phyloP scores from a whole-genome alignment of 2,797 vertebrate species.

The Chloroceryle amazona region DNA sequence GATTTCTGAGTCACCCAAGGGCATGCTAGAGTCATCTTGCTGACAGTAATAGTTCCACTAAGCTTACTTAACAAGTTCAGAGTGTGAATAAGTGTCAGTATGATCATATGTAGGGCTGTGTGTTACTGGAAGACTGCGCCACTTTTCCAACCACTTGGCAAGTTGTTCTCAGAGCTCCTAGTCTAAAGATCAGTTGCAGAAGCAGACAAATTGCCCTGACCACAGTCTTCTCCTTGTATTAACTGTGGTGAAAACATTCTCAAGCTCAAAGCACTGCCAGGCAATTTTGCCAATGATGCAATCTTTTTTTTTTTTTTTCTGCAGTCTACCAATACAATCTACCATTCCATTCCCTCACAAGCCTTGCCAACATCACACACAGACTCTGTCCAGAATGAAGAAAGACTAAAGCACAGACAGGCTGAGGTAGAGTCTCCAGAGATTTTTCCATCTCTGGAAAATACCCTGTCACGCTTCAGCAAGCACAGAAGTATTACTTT shows the following conservation, averaged over 20 bases:
- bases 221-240: neutral
- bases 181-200: neutral
- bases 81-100: neutral
- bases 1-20: neutral
- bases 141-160: neutral
- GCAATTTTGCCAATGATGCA: neutral
- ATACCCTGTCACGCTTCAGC: neutral
- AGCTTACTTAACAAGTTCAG: slow-evolving; percentile 15
- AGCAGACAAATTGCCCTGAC: neutral
- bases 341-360: neutral
- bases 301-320: no score
- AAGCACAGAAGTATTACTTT: neutral
- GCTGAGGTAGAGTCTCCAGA: neutral
- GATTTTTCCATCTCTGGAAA: neutral
- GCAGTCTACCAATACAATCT: neutral
- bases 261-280: neutral
- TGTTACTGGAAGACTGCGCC: neutral
- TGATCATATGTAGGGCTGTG: neutral
- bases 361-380: neutral
- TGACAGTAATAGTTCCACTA: neutral
- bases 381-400: neutral
- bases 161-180: neutral
- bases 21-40: neutral
- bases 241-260: neutral
- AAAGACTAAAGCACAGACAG: neutral